Evolutionary conservation across 2,888 invertebrate species (phyloP), one percentile per base, ranked within the genome.

Genomic region (Sialis fuliginosa): DNA sequence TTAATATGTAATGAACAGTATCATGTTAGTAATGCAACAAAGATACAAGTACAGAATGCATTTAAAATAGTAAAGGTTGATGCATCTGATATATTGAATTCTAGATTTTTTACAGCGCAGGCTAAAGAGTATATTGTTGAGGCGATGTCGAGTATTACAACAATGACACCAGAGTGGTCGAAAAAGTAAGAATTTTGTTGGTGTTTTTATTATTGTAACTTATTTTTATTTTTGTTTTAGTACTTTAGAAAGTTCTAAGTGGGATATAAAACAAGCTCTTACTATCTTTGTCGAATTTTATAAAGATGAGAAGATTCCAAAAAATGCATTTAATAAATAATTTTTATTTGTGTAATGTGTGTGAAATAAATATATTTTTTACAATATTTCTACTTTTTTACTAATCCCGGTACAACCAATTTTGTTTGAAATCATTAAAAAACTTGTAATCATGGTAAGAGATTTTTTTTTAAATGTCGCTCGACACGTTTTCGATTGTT

Each of bases 1-100:
- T 72, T 72, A 51, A 79, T 86, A 46, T 57, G 66, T 3, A 80
- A 83, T 57, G 85, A 85, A 56, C 71, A 77, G 66, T 54, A 80
- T 8, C 72, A 74, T 56, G 69, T 83, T 57, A 71, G 74, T 37
- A 69, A 60, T 50, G 70, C 77, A 0, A 63, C 66, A 0, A 54
- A 59, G 2, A 66, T 67, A 6, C 68, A 42, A 42, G 34, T 30
- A 6, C 42, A 47, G 8, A 10, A 33, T 8, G 34, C 47, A 13
- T 63, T 63, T 49, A 58, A 55, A 48, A 45, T 55, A 10, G 47
- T 54, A 5, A 54, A 53, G 43, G 49, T 53, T 2, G 52, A 55
- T 6, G 50, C 51, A 39, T 13, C 48, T 7, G 45, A 51, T 31
- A 33, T 49, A 13, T 42, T 45, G 30, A 42, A 56, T 37, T 54